Percentiles rank a stretch among this genome's conserved stretches.
phyloP scores from a whole-genome alignment of 2,797 vertebrate genomes.

The Jordanella pulchra region DNA sequence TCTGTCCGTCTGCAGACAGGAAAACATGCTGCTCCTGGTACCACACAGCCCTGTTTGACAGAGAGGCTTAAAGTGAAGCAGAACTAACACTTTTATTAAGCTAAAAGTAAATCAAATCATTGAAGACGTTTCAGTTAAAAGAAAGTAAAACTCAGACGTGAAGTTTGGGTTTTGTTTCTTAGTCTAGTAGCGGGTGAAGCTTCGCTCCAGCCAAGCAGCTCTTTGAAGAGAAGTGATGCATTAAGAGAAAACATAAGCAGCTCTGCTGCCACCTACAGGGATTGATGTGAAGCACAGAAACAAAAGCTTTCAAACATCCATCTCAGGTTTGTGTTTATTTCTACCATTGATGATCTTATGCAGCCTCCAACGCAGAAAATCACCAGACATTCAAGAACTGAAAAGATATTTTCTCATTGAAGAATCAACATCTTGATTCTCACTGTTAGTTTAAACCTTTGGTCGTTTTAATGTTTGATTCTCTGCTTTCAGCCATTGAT shows the following conservation, averaged over 20 bases:
- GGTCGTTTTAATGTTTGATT: too few relatives aligned
- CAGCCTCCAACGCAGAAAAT: not conserved
- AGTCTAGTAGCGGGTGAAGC: too few relatives aligned
- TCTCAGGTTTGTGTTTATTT: not conserved
- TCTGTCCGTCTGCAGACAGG: too few relatives aligned
- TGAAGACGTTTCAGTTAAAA: not conserved
- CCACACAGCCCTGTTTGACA: too few relatives aligned
- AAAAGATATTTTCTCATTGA: too few relatives aligned
- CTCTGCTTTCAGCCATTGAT: too few relatives aligned
- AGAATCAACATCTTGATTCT: too few relatives aligned
- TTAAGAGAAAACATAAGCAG: not conserved
- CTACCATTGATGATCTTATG: not conserved
- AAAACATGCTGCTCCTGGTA: too few relatives aligned
- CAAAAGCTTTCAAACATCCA: not conserved
- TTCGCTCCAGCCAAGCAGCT: not conserved
- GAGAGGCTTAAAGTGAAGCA: too few relatives aligned
- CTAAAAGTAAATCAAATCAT: not conserved
- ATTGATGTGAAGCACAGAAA: not conserved
- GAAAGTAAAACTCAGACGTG: not conserved
- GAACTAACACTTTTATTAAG: too few relatives aligned
- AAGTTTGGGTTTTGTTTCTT: too few relatives aligned
- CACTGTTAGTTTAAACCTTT: too few relatives aligned
- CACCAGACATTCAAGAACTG: not conserved
- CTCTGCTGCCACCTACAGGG: conserved; percentile 4
- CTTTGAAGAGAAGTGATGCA: not conserved